A percentile compares a stretch with the other conserved stretches of the same genome.
phyloP scores from a whole-genome alignment of 2,888 invertebrate genomes.

The Mimas tiliae region DNA sequence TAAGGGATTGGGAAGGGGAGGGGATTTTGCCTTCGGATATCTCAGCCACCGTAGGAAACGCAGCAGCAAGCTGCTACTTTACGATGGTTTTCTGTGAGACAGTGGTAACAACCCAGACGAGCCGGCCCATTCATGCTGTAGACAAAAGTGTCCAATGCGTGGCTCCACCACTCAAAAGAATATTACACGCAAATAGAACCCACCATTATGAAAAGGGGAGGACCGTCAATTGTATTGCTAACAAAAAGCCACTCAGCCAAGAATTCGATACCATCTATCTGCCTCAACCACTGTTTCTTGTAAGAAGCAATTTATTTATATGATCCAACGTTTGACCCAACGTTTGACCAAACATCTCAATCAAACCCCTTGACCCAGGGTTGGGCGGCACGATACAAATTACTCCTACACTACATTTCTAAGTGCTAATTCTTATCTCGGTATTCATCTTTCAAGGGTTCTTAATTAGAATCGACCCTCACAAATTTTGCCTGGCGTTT shows the following conservation, averaged over 20 bases:
- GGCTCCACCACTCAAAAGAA: too few species aligned
- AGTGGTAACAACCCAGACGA: too few species aligned
- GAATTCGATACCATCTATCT: not conserved
- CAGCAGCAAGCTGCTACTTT: too few species aligned
- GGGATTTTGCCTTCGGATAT: too few species aligned
- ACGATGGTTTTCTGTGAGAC: too few species aligned
- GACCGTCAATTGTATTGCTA: not conserved
- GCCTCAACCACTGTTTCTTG: not conserved
- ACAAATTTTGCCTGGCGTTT: slow-evolving; percentile 47
- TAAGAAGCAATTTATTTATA: slow-evolving; percentile 19
- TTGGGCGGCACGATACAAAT: slow-evolving; percentile 20
- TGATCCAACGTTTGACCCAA: slow-evolving; percentile 19
- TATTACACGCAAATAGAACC: too few species aligned
- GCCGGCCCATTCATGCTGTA: too few species aligned
- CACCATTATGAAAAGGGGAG: too few species aligned
- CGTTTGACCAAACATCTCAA: slow-evolving; percentile 23
- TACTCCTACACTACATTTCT: slow-evolving; percentile 27
- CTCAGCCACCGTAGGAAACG: too few species aligned
- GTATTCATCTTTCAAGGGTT: slow-evolving; percentile 70
- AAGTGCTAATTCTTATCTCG: slow-evolving; percentile 65
- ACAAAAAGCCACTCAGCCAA: not conserved
- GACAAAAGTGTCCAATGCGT: too few species aligned
- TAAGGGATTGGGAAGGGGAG: too few species aligned
- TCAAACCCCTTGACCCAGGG: slow-evolving; percentile 15
- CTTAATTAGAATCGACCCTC: slow-evolving; percentile 71